A percentile compares a stretch with the other conserved stretches of the same genome.
Conservation (phyloP, 2,888 invertebrate genomes). For the Philopedon plagiatum region DNA sequence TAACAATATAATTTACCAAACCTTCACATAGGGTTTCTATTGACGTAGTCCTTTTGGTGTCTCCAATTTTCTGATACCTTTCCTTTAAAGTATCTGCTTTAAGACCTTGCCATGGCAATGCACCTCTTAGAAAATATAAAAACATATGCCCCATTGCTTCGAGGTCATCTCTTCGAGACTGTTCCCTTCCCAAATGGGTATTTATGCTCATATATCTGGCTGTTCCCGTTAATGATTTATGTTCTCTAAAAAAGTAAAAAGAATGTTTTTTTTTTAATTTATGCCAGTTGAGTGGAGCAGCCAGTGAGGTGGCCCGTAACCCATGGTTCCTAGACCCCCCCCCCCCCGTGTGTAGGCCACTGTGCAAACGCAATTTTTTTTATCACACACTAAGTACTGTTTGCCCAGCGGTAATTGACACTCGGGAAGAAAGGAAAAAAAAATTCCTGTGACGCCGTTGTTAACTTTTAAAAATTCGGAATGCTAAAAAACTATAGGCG, state of each 20-base stretch:
- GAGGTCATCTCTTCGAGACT: constrained; percentile 98
- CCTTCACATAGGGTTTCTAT: constrained; percentile 91
- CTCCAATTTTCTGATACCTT: constrained; percentile 99
- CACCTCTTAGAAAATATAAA: constrained; percentile 99
- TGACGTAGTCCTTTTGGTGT: constrained; percentile 98
- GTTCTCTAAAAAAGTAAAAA: constrained; percentile 91
- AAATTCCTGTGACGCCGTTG: no score
- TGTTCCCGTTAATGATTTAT: constrained; percentile 99
- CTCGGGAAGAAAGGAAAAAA: no score
- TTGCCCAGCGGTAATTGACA: no score
- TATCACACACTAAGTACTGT: no score
- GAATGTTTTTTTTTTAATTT: no score
- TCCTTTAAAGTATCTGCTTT: constrained; percentile 99
- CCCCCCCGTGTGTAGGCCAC: no score
- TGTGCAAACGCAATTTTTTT: no score
- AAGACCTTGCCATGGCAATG: constrained; percentile 99
- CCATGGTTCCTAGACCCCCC: no score
- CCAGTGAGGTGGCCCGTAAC: no score
- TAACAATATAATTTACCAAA: constrained; percentile 12
- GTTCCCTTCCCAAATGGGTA: constrained; percentile 99
- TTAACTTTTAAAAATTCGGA: no score
- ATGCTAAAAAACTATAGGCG: no score
- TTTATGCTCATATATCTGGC: constrained; percentile 99
- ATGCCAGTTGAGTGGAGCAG: no score
- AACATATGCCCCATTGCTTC: constrained; percentile 99